Conservation (phyloP, 53 echinoderm and acorn worm genomes). For the Paracentrotus lividus region DNA sequence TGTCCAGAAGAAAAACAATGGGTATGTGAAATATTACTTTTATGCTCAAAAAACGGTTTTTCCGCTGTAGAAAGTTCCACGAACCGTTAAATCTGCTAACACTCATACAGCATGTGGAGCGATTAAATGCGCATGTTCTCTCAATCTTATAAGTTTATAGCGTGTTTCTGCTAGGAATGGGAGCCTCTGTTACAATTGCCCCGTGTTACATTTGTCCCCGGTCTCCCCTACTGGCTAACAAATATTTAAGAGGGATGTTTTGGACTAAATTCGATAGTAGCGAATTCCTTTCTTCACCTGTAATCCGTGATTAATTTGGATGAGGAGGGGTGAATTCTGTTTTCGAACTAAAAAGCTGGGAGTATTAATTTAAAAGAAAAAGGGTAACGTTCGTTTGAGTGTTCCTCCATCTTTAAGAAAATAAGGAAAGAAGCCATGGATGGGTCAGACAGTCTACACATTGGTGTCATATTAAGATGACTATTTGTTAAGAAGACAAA, state of each 20-base stretch:
- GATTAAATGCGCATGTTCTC: too few relatives aligned
- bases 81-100: too few relatives aligned
- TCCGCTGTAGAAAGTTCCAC: too few relatives aligned
- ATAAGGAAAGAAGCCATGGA: conserved; percentile 17
- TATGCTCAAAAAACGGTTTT: too few relatives aligned
- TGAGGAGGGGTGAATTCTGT: conserved; percentile 26
- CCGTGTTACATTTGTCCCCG: too few relatives aligned
- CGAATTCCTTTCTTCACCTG: conserved; percentile 12
- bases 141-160: too few relatives aligned
- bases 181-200: too few relatives aligned
- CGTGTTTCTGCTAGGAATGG: too few relatives aligned
- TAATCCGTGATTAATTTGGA: conserved; percentile 43
- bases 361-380: not conserved
- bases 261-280: conserved; percentile 40
- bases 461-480: conserved; percentile 38
- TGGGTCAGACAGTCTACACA: conserved; percentile 32
- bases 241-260: conserved; percentile 52
- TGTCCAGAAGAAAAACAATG: too few relatives aligned
- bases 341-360: conserved; percentile 32
- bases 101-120: too few relatives aligned
- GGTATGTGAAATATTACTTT: too few relatives aligned
- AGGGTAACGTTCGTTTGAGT: conserved; percentile 34
- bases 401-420: conserved; percentile 24
- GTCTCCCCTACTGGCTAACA: not conserved
- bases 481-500: conserved; percentile 51